Conservation (phyloP, 2,797 vertebrate species). For the Chlorospingus semifuscus region DNA sequence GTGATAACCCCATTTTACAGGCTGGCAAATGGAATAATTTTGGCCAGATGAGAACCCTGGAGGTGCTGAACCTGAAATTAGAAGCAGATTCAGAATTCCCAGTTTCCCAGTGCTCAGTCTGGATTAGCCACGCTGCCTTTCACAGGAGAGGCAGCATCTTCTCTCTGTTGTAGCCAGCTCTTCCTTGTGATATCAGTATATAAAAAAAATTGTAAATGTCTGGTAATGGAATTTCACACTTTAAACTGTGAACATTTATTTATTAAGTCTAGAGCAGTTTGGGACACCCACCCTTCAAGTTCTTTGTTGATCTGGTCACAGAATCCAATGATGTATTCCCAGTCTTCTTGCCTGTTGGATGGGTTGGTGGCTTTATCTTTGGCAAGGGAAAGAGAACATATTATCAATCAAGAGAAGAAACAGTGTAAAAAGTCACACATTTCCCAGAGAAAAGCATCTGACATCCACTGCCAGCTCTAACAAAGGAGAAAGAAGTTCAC, state of each 20-base stretch:
- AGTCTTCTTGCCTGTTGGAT: slow-evolving; percentile 92
- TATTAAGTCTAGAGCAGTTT: background rate
- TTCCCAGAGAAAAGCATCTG: background rate
- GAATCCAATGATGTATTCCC: slow-evolving; percentile 95
- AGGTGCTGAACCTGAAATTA: background rate
- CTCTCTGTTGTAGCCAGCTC: background rate
- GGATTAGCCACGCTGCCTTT: background rate
- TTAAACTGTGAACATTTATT: background rate
- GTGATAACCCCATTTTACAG: background rate
- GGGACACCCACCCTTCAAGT: slow-evolving; percentile 86
- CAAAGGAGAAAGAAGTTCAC: background rate
- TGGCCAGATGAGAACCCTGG: background rate
- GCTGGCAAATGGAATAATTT: background rate
- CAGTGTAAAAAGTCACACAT: background rate
- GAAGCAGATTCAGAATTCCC: background rate
- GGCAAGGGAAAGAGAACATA: slow-evolving; percentile 25
- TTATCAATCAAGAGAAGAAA: background rate
- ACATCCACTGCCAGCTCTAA: background rate
- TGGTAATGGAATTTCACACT: background rate
- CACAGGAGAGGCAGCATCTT: background rate
- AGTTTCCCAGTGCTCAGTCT: background rate
- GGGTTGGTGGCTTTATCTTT: slow-evolving; percentile 95
- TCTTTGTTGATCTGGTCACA: slow-evolving; percentile 97
- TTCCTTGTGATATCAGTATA: background rate
- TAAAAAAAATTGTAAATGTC: background rate